These are phyloP conservation scores for Tanypteryx hageni DNA, from an alignment of 2,888 invertebrate species.

Conservation along the genomic window DNA sequence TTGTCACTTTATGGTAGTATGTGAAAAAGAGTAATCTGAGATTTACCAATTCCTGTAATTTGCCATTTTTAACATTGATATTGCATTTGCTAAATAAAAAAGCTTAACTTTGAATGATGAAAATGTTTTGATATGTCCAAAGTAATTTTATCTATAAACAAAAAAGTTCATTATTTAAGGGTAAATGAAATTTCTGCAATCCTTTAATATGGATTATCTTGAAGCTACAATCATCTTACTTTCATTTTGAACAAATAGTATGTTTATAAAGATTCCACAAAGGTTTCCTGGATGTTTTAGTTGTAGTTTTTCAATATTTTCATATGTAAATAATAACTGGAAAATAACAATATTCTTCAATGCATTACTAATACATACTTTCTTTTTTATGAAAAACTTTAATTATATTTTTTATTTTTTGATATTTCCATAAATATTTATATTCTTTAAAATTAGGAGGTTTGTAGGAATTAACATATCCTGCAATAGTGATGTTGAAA, in stretches of 20 bases:
- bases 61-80: conserved; percentile 44
- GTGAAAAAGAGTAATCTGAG: conserved; percentile 25
- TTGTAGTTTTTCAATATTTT: conserved; percentile 32
- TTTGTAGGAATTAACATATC: conserved; percentile 55
- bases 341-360: conserved; percentile 12
- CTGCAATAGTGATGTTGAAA: conserved; percentile 59
- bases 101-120: conserved; percentile 1
- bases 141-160: conserved; percentile 17
- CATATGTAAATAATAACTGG: conserved; percentile 35
- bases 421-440: conserved; percentile 22
- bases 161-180: not conserved
- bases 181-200: not conserved
- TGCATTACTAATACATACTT: not conserved
- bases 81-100: conserved; percentile 36
- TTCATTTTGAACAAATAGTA: conserved; percentile 31
- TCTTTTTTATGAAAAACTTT: not conserved
- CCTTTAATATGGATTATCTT: not conserved
- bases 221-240: not conserved
- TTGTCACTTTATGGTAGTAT: conserved; percentile 29
- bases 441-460: not conserved
- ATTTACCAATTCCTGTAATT: conserved; percentile 13
- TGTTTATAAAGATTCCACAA: conserved; percentile 25
- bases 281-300: conserved; percentile 23
- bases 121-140: conserved; percentile 36
- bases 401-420: conserved; percentile 43